Evolutionary conservation across 2,797 vertebrate genomes (phyloP), one percentile per base, ranked within the genome.

Genomic region (Melanotaenia boesemani): DNA sequence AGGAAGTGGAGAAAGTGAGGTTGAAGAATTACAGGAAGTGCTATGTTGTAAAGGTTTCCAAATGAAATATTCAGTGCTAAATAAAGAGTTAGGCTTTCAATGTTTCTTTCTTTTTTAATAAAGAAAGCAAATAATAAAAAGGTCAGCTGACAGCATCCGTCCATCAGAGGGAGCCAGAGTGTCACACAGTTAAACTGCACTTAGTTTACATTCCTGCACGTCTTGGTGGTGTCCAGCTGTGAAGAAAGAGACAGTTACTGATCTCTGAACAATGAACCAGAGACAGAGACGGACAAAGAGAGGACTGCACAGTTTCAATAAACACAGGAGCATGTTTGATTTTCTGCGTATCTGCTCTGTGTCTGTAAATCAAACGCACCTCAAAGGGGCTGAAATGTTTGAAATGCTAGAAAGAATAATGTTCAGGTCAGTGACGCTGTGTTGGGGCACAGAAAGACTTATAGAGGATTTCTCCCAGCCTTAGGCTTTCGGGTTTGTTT

Each of bases 311-410:
- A 59, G 36, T 34, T 87, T 60, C 78, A 70, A 77, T 76, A 88
- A 88, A 84, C 86, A 80, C 16, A 34, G 62, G 3, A 52, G 34
- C 39, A 28, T 36, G 81, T 79, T 80, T 77, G 72, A 79, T 67
- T 67, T 36, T 74, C 54, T 75, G 74, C 60, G 20, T 61, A 64
- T 75, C 66, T 82, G 37, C 69, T 79, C 59, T 18, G 57, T 52
- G 22, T 36, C 72, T 52, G 58, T 70, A 83, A 89, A 88, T 85
- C 82, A 82, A 83, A 77, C 2, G 2, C 61, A 63, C 58, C 76
- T 71, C 68, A 85, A 73, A 81, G 59, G 22, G 41, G 15, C 41
- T 74, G 59, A 77, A 55, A 59, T 82, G 82, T 86, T 85, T 87
- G 71, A 85, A 85, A 81, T 30, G 22, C 44, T 34, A 39, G 58